Evolutionary conservation across 1,140 invertebrate genomes (phyloP), one percentile per base, ranked within the genome.

Genomic region (Tenebrio molitor): DNA sequence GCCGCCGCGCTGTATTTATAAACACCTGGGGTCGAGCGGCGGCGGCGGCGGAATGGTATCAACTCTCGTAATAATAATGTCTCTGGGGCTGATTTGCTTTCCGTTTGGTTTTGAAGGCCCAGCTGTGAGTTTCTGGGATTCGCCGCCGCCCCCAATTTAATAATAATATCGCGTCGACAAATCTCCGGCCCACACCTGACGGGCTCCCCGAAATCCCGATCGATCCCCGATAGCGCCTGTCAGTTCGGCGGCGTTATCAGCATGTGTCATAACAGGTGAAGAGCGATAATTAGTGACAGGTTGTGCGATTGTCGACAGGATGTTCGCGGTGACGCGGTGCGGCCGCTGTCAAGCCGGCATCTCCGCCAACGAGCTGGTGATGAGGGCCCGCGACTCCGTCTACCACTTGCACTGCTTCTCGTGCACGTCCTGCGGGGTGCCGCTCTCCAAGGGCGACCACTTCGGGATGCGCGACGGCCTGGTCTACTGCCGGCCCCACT

Each of bases 401-500:
- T 98, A 95, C 84, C 95, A 98, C 83, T 87, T 96, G 50, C 90
- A 92, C 70, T 98, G 95, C 85, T 98, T 98, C 86, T 92, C 91
- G 1, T 98, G 95, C 82, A 89, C 91, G 14, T 90, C 92, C 58
- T 97, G 96, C 84, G 91, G 93, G 63, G 87, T 88, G 8, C 87
- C 89, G 17, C 84, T 93, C 33, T 90, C 91, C 70, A 93, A 93
- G 82, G 92, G 96, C 21, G 96, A 97, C 83, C 93, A 95, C 76
- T 97, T 96, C 84, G 95, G 95, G 10, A 92, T 95, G 87, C 87
- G 91, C 69, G 90, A 91, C 76, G 90, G 90, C 16, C 85, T 92
- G n/a, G 88, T 93, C 68, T 93, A 92, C 82, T 93, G 92, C 84
- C 86, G 87, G 79, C 87, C 87, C 15, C 90, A 91, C 83, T 91